phyloP scores from a whole-genome alignment of 2,113 vertebrate genomes.

The Ochotona princeps region DNA sequence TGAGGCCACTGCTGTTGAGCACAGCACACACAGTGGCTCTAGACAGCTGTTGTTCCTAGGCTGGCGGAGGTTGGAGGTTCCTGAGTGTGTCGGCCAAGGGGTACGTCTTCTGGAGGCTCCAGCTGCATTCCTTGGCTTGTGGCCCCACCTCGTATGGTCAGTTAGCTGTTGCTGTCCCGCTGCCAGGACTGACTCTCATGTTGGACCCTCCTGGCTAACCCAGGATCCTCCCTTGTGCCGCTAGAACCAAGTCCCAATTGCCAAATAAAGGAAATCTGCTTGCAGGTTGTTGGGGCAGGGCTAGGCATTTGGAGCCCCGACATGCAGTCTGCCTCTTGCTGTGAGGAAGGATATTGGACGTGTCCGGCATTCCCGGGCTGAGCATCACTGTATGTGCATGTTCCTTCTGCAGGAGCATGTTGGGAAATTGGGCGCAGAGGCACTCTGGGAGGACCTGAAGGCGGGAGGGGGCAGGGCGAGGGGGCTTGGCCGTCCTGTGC shows the following conservation, averaged over 20 bases:
- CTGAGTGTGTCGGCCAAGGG: background rate
- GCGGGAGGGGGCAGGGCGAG: background rate
- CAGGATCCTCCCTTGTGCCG: background rate
- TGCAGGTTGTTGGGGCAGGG: background rate
- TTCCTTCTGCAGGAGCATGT: too few species aligned
- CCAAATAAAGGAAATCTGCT: background rate
- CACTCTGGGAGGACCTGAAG: background rate
- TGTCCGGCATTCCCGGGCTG: too few species aligned
- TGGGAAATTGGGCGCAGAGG: background rate
- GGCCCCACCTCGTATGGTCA: background rate
- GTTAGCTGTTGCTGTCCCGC: too few species aligned
- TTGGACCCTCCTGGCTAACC: too few species aligned
- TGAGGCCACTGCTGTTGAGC: background rate
- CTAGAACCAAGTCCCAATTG: background rate
- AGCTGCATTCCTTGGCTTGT: background rate
- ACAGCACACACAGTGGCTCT: background rate
- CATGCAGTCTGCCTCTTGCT: fast-evolving
- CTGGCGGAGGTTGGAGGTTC: background rate
- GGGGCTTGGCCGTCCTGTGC: fast-evolving
- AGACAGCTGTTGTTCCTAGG: background rate
- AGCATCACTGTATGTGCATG: background rate
- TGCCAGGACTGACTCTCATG: fast-evolving
- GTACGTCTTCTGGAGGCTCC: background rate
- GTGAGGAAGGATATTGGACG: background rate
- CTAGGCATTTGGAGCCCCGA: background rate